phyloP scores from a whole-genome alignment of 92 coral and sea anemone genomes.

The Parazoanthus swiftii region DNA sequence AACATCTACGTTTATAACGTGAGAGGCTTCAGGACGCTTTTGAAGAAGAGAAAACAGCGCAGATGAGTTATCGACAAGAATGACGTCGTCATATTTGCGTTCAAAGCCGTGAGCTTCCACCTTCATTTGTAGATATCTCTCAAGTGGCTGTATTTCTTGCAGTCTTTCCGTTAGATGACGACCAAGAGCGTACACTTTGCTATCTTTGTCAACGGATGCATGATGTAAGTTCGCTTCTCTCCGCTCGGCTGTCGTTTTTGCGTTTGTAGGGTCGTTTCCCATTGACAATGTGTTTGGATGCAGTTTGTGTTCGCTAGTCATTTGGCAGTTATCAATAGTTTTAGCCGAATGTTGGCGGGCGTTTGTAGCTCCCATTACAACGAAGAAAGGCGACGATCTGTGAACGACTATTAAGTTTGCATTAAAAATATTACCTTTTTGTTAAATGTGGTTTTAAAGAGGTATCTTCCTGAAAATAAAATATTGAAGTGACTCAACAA shows the following conservation, averaged over 20 bases:
- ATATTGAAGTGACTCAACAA: background rate
- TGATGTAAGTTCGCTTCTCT: background rate
- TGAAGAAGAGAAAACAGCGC: conserved; percentile 7
- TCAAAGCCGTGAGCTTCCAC: conserved; percentile 26
- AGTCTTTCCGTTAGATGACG: conserved; percentile 1
- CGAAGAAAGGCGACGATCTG: background rate
- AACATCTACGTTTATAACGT: background rate
- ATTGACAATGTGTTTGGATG: background rate
- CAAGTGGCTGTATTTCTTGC: conserved; percentile 4
- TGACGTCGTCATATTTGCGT: conserved; percentile 35
- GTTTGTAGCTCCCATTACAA: conserved; percentile 26
- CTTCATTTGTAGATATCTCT: conserved; percentile 19
- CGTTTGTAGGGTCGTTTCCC: background rate
- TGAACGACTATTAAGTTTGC: background rate
- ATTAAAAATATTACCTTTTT: too few species aligned
- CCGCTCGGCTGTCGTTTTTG: background rate
- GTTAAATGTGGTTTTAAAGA: background rate
- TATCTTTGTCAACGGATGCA: background rate
- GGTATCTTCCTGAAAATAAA: too few species aligned
- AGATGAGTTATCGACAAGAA: conserved; percentile 1
- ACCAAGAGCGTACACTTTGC: background rate
- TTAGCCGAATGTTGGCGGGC: background rate
- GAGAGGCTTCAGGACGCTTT: background rate
- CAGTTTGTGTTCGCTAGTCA: background rate
- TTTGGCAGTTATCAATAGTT: background rate